A percentile compares a stretch with the other conserved stretches of the same genome.
Evolutionary conservation across 2,797 vertebrate genomes (phyloP).

Genomic region (Rhadinocentrus ornatus): DNA sequence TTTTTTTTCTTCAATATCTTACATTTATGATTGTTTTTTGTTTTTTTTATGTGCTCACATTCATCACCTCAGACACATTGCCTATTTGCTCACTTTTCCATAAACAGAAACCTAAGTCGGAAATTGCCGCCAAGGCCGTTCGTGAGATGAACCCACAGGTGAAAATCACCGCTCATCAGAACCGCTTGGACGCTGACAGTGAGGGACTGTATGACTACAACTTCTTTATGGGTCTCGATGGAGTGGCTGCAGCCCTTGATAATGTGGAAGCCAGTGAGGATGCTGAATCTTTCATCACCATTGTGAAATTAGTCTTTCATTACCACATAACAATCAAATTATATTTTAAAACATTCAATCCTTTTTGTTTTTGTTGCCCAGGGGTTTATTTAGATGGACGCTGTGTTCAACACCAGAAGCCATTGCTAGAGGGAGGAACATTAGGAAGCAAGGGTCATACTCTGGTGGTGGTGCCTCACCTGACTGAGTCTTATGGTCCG

Average conservation of each 20-base stretch:
- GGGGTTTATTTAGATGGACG: slow-evolving; percentile 85
- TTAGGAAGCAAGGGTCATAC: slow-evolving; percentile 82
- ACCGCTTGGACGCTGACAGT: slow-evolving; percentile 83
- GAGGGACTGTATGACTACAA: slow-evolving; percentile 81
- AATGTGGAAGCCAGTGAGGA: slow-evolving; percentile 88
- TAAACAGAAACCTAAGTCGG: slow-evolving; percentile 86
- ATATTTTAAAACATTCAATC: neutral
- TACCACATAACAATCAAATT: neutral
- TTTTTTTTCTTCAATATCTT: neutral
- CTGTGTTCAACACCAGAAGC: slow-evolving; percentile 82
- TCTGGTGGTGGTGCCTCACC: slow-evolving; percentile 82
- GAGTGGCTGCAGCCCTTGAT: slow-evolving; percentile 88
- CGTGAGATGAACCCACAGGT: slow-evolving; percentile 83
- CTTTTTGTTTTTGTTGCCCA: slow-evolving; percentile 52
- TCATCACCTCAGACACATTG: neutral
- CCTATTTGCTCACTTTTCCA: slow-evolving; percentile 14
- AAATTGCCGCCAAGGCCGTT: slow-evolving; percentile 81
- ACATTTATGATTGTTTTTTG: neutral
- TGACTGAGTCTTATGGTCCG: slow-evolving; percentile 80
- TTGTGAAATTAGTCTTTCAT: neutral
- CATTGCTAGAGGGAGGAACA: slow-evolving; percentile 89
- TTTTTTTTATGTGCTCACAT: neutral
- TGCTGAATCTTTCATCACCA: neutral
- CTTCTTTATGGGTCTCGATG: slow-evolving; percentile 85
- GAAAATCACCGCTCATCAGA: slow-evolving; percentile 82